Evolutionary conservation across 2,797 vertebrate species (phyloP).

Genomic region (Paratrypauchen microcephalus): DNA sequence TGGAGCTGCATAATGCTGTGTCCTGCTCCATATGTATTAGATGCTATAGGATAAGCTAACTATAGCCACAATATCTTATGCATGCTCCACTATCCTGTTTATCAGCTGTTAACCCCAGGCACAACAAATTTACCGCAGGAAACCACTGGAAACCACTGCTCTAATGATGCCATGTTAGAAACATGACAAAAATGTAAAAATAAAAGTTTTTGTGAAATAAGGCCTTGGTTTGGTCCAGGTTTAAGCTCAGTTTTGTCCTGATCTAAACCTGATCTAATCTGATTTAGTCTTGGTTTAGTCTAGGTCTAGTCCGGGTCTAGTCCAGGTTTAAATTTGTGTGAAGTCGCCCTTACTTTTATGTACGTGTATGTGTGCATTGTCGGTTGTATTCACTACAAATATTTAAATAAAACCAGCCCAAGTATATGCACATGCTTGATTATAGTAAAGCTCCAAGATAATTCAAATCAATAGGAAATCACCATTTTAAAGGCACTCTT

Average conservation of each 20-base stretch:
- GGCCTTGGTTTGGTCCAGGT: not conserved
- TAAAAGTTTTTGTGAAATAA: not conserved
- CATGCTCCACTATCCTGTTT: not conserved
- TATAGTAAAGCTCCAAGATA: no score
- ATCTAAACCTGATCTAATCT: no score
- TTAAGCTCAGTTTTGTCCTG: not conserved
- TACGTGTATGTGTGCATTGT: no score
- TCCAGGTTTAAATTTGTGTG: no score
- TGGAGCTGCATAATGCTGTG: not conserved
- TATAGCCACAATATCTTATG: not conserved
- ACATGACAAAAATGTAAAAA: not conserved
- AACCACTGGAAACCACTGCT: not conserved
- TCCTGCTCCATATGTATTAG: conserved; percentile 1
- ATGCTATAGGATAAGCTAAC: not conserved
- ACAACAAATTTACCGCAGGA: not conserved
- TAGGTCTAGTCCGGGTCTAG: no score
- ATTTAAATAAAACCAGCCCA: no score
- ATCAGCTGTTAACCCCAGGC: not conserved
- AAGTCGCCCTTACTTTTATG: no score
- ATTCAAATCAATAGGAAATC: no score
- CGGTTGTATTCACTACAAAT: no score
- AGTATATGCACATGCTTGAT: no score
- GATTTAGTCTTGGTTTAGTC: not conserved
- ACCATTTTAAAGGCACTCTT: no score
- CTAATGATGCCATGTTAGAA: not conserved